Conservation (phyloP, 2,888 invertebrate genomes). For the Pristionchus mayeri region DNA sequence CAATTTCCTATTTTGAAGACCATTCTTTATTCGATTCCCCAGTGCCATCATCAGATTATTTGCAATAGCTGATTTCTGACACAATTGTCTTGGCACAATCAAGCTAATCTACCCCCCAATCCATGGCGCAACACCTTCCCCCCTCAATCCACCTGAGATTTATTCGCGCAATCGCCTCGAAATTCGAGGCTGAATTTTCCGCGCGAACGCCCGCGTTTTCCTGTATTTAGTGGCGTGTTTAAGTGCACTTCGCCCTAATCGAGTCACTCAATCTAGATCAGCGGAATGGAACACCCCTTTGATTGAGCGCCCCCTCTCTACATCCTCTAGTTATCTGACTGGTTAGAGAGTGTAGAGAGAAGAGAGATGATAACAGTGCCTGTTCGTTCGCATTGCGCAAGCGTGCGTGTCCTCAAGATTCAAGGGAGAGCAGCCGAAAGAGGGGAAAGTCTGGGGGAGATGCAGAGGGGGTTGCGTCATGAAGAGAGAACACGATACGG, state of each 20-base stretch:
- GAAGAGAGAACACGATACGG: conserved; percentile 18
- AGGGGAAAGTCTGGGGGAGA: conserved; percentile 1
- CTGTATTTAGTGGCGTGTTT: not conserved
- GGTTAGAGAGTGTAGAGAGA: no score
- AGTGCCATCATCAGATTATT: not conserved
- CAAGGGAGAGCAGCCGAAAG: not conserved
- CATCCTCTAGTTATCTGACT: no score
- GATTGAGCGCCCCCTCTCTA: no score
- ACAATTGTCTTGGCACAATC: not conserved
- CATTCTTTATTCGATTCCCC: no score
- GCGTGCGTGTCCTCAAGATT: not conserved
- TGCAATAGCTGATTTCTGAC: not conserved
- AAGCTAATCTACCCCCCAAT: not conserved
- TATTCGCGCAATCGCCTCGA: conserved; percentile 6
- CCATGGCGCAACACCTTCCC: conserved; percentile 11
- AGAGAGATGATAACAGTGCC: no score
- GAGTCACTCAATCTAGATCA: conserved; percentile 3
- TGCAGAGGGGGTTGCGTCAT: not conserved
- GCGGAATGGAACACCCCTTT: not conserved
- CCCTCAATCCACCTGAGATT: not conserved
- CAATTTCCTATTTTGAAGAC: no score
- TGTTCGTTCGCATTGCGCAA: conserved; percentile 23
- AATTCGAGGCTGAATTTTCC: not conserved
- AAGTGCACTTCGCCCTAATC: conserved; percentile 22
- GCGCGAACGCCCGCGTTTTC: conserved; percentile 17